Conservation (phyloP, 2,797 vertebrate genomes). For the Hafferia zeledoni region DNA sequence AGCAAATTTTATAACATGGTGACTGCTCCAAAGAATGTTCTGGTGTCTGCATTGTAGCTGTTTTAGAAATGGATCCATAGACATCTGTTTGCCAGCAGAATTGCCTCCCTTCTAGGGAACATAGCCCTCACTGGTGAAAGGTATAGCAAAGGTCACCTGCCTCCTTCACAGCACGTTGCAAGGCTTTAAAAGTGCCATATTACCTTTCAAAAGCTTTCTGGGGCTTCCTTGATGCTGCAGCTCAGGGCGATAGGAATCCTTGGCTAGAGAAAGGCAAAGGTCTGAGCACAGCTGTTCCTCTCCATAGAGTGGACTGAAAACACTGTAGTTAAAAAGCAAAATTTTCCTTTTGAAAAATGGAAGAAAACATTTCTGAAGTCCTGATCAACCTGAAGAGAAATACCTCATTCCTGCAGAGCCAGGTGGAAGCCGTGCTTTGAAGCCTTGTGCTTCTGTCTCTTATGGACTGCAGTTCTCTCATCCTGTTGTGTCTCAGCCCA, state of each 20-base stretch:
- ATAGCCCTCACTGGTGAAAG: neutral
- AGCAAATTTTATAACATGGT: neutral
- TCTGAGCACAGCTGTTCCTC: neutral
- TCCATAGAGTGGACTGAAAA: neutral
- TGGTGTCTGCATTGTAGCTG: neutral
- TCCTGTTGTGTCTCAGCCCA: neutral
- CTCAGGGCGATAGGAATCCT: neutral
- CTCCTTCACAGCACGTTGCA: neutral
- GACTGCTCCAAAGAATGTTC: neutral
- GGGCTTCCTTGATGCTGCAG: neutral
- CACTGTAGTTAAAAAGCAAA: neutral
- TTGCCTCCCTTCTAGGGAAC: neutral
- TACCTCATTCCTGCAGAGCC: neutral
- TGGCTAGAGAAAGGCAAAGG: neutral
- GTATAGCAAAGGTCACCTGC: conserved; percentile 35
- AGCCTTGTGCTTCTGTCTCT: neutral
- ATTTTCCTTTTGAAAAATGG: neutral
- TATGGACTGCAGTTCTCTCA: neutral
- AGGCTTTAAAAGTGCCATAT: neutral
- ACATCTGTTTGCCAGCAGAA: neutral
- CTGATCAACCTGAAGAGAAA: neutral
- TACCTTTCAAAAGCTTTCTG: neutral
- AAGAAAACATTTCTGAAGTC: neutral
- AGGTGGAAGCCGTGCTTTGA: neutral
- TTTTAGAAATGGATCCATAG: neutral